Base-by-base conservation (phyloP, 2,888 invertebrate genomes). In the Hirtodrosophila alboralis region DNA sequence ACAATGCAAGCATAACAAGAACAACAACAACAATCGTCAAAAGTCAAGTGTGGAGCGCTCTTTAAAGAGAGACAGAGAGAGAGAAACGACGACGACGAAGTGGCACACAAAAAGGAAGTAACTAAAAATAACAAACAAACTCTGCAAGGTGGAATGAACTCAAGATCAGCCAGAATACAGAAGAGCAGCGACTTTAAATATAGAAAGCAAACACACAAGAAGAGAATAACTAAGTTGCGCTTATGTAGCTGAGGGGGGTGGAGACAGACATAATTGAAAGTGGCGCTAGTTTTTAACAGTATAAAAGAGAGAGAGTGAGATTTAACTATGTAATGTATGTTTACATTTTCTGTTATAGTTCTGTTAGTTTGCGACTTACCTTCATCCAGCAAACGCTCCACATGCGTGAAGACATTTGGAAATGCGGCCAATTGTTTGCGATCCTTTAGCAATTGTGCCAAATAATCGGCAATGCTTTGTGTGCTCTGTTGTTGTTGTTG, bases 371-470 rank as follows among this genome's bases (percentile, higher is more conserved):
- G 2, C 10, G 7, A 69, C 88, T 86, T 94, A 99, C 99, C 99
- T 96, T 99, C 99, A 91, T 99, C 99, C 91, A 99, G 94, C 89
- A 99, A 95, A 91, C 99, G 95, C 92, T 99, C 99, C 91, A 98
- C 95, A 93, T 99, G 99, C 93, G 97, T 95, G 93, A 99, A 99
- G 92, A 99, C 97, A 94, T 98, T 98, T 87, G 99, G 99, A 93
- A 99, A 98, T 91, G 98, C 98, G 90, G 98, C 97, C 91, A 99
- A 94, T 93, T 99, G 98, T 93, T 99, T 99, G 93, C 98, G 97
- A 94, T 99, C 99, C 94, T 99, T 99, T 91, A 99, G 94, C 93
- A 99, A 95, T 93, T 99, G 99, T 91, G 99, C 98, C 94, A 99
- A 94, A 93, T 99, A 99, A 93, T 99, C 99, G 92, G 99, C 98